A percentile compares a stretch with the other conserved stretches of the same genome.
These are phyloP conservation scores for Scaptomyza caliginosa DNA, from an alignment of 2,888 invertebrate genomes.

Conservation along the genomic window DNA sequence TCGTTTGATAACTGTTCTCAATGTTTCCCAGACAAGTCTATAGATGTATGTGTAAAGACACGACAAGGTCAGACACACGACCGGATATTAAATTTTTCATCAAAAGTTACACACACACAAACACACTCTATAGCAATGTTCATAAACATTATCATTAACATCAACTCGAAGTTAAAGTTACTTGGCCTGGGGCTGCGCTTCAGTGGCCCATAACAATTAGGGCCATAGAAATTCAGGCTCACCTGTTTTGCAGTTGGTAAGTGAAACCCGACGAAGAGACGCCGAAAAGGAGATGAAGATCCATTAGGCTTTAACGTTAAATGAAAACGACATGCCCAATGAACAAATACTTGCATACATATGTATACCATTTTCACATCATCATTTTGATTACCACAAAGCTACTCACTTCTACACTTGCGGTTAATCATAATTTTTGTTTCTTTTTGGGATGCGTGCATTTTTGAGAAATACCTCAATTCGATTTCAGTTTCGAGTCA, in stretches of 20 bases:
- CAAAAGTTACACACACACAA: constrained; percentile 61
- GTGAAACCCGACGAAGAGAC: constrained; percentile 45
- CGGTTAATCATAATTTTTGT: background rate
- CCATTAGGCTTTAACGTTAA: constrained; percentile 51
- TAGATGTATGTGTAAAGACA: background rate
- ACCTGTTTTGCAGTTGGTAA: constrained; percentile 39
- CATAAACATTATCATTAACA: constrained; percentile 48
- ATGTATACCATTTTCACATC: constrained; percentile 63
- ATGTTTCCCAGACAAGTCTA: constrained; percentile 12
- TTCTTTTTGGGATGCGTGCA: background rate
- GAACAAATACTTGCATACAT: constrained; percentile 48
- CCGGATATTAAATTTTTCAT: constrained; percentile 68
- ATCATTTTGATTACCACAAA: constrained; percentile 68
- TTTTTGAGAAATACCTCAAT: constrained; percentile 22
- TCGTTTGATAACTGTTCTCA: constrained; percentile 61
- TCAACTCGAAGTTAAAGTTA: constrained; percentile 11
- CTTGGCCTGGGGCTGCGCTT: constrained; percentile 57
- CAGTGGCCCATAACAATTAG: constrained; percentile 77
- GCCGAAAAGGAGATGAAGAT: constrained; percentile 14
- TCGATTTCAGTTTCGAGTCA: constrained; percentile 71
- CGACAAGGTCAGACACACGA: constrained; percentile 47
- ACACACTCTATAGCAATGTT: constrained; percentile 22
- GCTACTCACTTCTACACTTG: constrained; percentile 22
- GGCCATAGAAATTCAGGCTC: constrained; percentile 56
- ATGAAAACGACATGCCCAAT: constrained; percentile 64